Evolutionary conservation across 2,888 invertebrate genomes (phyloP).

Genomic region (Drosophila merina): DNA sequence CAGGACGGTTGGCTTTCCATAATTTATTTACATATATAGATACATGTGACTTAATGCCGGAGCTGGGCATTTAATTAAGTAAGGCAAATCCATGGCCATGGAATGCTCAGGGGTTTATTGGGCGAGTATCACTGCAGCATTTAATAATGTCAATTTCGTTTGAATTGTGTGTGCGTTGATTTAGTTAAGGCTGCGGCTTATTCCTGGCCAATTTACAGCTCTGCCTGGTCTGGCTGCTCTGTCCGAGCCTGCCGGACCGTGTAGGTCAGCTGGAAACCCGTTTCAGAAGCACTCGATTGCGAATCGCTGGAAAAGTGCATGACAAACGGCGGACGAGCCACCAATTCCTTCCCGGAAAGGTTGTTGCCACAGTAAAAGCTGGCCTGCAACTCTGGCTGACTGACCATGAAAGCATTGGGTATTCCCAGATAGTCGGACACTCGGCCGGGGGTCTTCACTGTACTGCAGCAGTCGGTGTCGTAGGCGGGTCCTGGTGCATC

Average conservation of each 20-base stretch:
- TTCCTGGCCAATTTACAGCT: constrained; percentile 29
- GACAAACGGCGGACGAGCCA: constrained; percentile 86
- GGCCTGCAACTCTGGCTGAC: constrained; percentile 58
- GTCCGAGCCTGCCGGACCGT: constrained; percentile 39
- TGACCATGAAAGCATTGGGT: constrained; percentile 84
- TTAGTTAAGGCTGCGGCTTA: constrained; percentile 40
- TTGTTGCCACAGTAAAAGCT: constrained; percentile 77
- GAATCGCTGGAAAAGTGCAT: constrained; percentile 86
- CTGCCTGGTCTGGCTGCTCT: not conserved
- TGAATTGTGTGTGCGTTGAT: constrained; percentile 38
- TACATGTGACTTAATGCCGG: constrained; percentile 37
- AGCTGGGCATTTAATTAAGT: constrained; percentile 55
- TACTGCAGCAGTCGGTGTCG: constrained; percentile 86
- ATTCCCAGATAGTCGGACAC: constrained; percentile 86
- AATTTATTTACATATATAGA: constrained; percentile 39
- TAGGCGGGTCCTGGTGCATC: constrained; percentile 65
- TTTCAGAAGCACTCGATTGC: constrained; percentile 56
- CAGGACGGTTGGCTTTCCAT: constrained; percentile 19
- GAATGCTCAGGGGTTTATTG: constrained; percentile 27
- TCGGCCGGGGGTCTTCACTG: constrained; percentile 84
- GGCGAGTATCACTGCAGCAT: constrained; percentile 35
- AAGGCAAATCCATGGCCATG: constrained; percentile 29
- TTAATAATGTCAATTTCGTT: constrained; percentile 61
- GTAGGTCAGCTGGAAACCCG: constrained; percentile 68
- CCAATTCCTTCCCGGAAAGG: constrained; percentile 51